Evolutionary conservation across 2,113 vertebrate genomes (phyloP).

Genomic region (Hippocampus comes): DNA sequence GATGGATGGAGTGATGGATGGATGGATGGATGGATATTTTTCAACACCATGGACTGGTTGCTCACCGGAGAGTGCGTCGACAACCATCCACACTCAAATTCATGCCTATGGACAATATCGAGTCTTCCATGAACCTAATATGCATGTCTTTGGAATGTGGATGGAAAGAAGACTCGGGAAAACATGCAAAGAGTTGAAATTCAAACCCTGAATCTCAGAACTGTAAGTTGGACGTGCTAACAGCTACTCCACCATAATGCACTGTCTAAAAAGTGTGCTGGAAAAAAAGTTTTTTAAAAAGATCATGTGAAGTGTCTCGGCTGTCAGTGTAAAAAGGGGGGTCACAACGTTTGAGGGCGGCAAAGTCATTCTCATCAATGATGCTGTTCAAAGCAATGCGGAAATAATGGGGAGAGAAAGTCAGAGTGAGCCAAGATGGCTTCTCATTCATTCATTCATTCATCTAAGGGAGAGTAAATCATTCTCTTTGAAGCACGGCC

Average conservation of each 20-base stretch:
- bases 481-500: conserved; percentile 67
- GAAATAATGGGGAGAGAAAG: conserved; percentile 17
- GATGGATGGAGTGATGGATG: too few relatives aligned
- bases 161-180: too few relatives aligned
- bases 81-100: too few relatives aligned
- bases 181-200: too few relatives aligned
- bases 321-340: conserved; percentile 15
- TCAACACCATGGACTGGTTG: too few relatives aligned
- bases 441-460: conserved; percentile 40
- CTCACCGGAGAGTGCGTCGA: too few relatives aligned
- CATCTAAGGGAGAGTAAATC: conserved; percentile 58
- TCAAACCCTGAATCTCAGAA: too few relatives aligned
- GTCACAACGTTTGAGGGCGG: neutral
- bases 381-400: conserved; percentile 21
- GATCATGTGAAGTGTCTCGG: neutral
- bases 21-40: too few relatives aligned
- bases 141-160: too few relatives aligned
- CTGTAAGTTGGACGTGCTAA: neutral
- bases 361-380: conserved; percentile 5
- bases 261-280: neutral
- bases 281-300: neutral
- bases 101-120: too few relatives aligned
- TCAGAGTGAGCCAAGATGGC: neutral
- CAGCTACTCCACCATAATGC: neutral
- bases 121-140: too few relatives aligned